A percentile compares a stretch with the other conserved stretches of the same genome.
Evolutionary conservation across 2,797 vertebrate species (phyloP).

Genomic region (Remorina albescens): DNA sequence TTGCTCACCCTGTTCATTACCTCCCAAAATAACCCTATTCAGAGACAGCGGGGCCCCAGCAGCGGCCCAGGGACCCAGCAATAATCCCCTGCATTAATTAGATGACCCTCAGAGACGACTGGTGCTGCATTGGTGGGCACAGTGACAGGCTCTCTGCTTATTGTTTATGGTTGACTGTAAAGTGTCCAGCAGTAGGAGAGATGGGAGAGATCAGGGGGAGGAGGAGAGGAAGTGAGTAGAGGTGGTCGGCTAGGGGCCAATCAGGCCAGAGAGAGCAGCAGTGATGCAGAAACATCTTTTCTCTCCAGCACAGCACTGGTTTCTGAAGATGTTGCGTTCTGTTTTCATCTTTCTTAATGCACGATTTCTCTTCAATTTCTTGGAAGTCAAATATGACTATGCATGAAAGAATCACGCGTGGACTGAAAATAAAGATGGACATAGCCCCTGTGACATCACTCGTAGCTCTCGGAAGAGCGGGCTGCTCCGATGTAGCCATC

Average conservation of each 20-base stretch:
- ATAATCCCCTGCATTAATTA: slow-evolving; percentile 81
- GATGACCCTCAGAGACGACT: slow-evolving; percentile 70
- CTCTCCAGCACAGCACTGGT: background rate
- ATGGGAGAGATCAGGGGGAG: slow-evolving; percentile 48
- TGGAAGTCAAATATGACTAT: background rate
- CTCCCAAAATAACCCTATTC: slow-evolving; percentile 76
- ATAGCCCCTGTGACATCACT: no score
- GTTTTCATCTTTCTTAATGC: slow-evolving; percentile 8
- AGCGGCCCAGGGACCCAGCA: slow-evolving; percentile 70
- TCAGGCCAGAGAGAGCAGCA: slow-evolving; percentile 33
- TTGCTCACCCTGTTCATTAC: slow-evolving; percentile 78
- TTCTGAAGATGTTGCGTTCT: slow-evolving; percentile 4
- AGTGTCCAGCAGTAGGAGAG: slow-evolving; percentile 52
- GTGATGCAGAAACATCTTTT: slow-evolving; percentile 29
- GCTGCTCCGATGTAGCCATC: no score
- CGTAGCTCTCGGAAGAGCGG: no score
- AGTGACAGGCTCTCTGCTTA: slow-evolving; percentile 69
- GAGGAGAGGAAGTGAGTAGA: slow-evolving; percentile 14
- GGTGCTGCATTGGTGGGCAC: slow-evolving; percentile 62
- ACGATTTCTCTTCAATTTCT: background rate
- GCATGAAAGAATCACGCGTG: background rate
- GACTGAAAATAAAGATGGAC: no score
- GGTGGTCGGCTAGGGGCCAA: slow-evolving; percentile 41
- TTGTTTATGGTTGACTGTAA: slow-evolving; percentile 76
- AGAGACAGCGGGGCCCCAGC: slow-evolving; percentile 59